Base-by-base conservation (phyloP, 1,140 invertebrate genomes). In the Thaumetopoea pityocampa region DNA sequence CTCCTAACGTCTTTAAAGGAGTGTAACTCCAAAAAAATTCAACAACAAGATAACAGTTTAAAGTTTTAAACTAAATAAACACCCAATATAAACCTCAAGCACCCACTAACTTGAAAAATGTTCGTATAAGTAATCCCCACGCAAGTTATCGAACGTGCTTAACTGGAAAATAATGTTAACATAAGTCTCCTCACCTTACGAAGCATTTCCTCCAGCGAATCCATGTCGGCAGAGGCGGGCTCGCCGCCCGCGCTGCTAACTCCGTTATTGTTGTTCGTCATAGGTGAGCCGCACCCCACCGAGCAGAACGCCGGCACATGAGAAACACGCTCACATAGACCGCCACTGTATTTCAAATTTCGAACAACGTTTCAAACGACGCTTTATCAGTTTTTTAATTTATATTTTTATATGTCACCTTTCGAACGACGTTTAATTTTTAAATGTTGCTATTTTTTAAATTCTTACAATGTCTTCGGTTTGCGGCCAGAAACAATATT, bases 131-230 rank as follows among this genome's bases (percentile, higher is more conserved):
- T 20, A 22, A 14, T 12, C 22, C 5, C 28, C 17, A 9, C 11
- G 12, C 3, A 29, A 40, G 22, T 11, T 19, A 22, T 16, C 27
- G 18, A 12, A 29, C 8, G 17, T 28, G 36, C 26, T 36, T 20
- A 36, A 36, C 9, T 14, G 23, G 34, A 36, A 16, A 35, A 35
- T 9, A 37, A 18, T 12, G 15, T 30, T 24, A 30, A 41, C 28
- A 41, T 41, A 41, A 32, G 18, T 30, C 32, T 17, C 5, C 61
- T 88, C 87, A 93, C 92, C 92, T 93, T 93, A 72, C 91, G 89
- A 69, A 93, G 88, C 91, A 93, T 92, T 85, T 93, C 92, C 76
- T 93, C 91, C 54, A 93, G 86, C 51, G 92, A 92, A 68, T 93
- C 91, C 88, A 92, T 92, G 85, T 92, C 91, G 84, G 91, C 87